Base-by-base conservation (phyloP, 2,113 vertebrate species). In the Neoarius graeffei region DNA sequence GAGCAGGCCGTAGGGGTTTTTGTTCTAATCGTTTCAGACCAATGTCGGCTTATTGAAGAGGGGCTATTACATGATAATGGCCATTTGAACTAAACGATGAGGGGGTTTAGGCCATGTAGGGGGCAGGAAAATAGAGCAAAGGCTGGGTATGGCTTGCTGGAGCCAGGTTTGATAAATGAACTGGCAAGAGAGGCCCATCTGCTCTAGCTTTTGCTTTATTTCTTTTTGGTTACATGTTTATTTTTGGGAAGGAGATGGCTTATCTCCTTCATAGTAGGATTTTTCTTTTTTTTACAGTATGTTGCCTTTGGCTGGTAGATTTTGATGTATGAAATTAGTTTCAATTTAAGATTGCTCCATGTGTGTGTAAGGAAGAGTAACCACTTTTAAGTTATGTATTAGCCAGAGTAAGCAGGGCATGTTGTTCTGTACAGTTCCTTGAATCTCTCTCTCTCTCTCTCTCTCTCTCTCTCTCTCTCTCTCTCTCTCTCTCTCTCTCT, bases 21-120 rank as follows among this genome's bases (percentile, higher is more conserved):
- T 89, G 89, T 87, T 89, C 66, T 84, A 87, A 87, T 89, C 74
- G 81, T 73, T 85, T 87, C 52, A 84, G 82, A 79, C 81, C 74
- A 30, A 85, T 74, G 42, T 88, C 62, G 35, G 77, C 87, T 87
- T 88, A 87, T 87, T 87, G 87, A 87, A 90, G 87, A 90, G 57
- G 80, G 57, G 87, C 89, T 83, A 90, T 89, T 91, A 89, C 85
- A 90, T 87, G 87, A 88, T 90, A 90, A 91, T 87, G 90, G 86
- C 69, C 86, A 91, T 89, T 91, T 89, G 86, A 89, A 90, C 89
- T 90, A 90, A 90, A 90, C 83, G 87, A 90, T 83, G 87, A 85
- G 85, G 89, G 79, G 85, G 67, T 85, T 87, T 87, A 90, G 85
- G 87, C 85, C 57, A 82, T 84, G 81, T 69, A 74, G 85, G 90